Conservation (phyloP, 2,113 vertebrate species). For the Tilapia sparmanii region DNA sequence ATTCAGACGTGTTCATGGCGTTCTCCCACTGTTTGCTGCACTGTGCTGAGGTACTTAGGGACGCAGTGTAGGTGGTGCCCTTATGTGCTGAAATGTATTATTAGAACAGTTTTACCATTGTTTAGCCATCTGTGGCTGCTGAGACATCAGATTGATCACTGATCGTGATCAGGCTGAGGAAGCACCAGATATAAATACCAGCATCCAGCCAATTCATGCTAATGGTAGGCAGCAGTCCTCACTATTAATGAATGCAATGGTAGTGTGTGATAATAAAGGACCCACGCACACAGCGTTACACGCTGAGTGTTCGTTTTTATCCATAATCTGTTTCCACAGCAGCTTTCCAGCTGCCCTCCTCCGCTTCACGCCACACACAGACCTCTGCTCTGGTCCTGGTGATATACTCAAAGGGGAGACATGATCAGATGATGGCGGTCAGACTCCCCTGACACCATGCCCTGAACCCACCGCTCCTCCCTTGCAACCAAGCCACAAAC, state of each 20-base stretch:
- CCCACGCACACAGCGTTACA: background rate
- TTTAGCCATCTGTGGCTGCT: background rate
- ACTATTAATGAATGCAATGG: background rate
- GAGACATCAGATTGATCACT: background rate
- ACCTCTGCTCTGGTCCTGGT: background rate
- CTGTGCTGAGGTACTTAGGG: background rate
- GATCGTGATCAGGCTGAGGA: background rate
- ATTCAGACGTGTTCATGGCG: background rate
- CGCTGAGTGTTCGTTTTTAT: background rate
- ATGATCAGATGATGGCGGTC: background rate
- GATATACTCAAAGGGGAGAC: background rate
- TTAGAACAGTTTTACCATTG: background rate
- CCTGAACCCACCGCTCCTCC: background rate
- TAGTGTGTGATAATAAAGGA: accelerated
- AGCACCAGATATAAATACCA: accelerated
- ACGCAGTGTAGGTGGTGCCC: background rate
- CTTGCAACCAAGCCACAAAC: background rate
- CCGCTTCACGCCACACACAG: background rate
- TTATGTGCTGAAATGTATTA: background rate
- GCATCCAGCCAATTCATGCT: background rate
- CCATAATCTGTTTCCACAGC: background rate
- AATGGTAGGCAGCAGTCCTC: background rate
- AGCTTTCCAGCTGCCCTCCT: background rate
- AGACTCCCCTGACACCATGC: background rate
- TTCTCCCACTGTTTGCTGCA: background rate